These are phyloP conservation scores for Ellobius talpinus DNA, from an alignment of 2,113 vertebrate genomes.

Conservation along the genomic window DNA sequence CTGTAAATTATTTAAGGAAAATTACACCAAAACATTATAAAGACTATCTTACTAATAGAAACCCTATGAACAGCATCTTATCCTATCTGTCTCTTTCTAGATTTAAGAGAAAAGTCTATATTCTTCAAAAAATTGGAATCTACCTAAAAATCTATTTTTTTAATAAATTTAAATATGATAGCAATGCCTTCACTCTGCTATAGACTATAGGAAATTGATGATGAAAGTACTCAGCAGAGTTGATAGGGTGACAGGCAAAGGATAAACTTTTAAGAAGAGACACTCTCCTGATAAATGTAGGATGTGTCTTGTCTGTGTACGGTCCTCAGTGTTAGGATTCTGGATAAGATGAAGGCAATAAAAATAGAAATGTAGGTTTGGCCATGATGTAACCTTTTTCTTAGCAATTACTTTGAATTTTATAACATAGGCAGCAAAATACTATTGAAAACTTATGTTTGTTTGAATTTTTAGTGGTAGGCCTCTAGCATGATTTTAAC, in stretches of 20 bases:
- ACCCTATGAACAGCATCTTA: not conserved
- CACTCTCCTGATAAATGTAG: not conserved
- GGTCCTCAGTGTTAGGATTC: not conserved
- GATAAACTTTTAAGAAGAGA: not conserved
- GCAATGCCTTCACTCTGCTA: not conserved
- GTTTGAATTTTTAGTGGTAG: not conserved
- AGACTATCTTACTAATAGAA: not conserved
- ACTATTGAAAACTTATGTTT: not conserved
- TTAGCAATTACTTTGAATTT: not conserved
- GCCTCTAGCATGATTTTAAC: not conserved
- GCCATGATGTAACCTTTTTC: not conserved
- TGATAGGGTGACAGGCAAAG: no score
- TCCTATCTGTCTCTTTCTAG: not conserved
- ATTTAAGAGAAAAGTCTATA: not conserved
- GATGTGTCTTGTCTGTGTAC: not conserved
- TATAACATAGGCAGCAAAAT: not conserved
- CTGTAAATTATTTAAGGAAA: not conserved
- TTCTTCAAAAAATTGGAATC: not conserved
- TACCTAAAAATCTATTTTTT: not conserved
- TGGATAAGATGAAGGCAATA: not conserved
- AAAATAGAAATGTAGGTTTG: not conserved
- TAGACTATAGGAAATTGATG: not conserved
- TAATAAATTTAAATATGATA: not conserved
- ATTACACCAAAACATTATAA: not conserved
- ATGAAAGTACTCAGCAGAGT: no score